Evolutionary conservation across 2,113 vertebrate genomes (phyloP).

Genomic region (Cinclus mexicanus): DNA sequence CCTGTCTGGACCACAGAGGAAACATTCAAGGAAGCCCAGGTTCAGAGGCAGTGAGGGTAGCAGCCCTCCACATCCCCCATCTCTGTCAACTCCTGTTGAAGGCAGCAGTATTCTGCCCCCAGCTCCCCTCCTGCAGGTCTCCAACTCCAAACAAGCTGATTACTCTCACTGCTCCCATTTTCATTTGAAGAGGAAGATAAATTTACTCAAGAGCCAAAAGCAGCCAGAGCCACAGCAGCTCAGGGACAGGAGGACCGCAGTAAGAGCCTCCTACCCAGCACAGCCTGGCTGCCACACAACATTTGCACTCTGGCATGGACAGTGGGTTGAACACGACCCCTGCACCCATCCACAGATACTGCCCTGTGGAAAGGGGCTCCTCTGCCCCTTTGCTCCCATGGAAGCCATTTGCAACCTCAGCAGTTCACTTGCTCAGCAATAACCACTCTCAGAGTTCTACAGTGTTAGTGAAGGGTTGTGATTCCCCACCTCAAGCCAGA

Average conservation of each 20-base stretch:
- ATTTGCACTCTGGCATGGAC: background rate
- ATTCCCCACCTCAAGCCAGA: background rate
- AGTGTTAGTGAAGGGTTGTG: background rate
- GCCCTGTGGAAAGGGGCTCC: background rate
- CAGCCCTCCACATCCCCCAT: no score
- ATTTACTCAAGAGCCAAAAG: background rate
- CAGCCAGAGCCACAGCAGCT: background rate
- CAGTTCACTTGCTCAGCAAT: background rate
- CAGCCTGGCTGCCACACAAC: background rate
- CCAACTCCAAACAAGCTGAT: background rate
- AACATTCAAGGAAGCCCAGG: background rate
- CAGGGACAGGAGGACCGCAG: fast-evolving
- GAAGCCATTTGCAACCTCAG: background rate
- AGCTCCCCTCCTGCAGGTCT: background rate
- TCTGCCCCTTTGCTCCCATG: background rate
- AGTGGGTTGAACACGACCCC: background rate
- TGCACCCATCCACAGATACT: background rate
- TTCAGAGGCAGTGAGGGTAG: background rate
- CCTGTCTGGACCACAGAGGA: background rate
- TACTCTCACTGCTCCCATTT: background rate
- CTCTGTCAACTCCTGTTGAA: background rate
- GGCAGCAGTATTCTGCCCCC: background rate
- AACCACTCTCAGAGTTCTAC: background rate
- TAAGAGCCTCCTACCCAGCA: background rate
- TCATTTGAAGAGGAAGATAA: background rate